Base-by-base conservation (phyloP, 30 jellyfish, hydroid and myxozoan species). In the Sanderia malayensis region DNA sequence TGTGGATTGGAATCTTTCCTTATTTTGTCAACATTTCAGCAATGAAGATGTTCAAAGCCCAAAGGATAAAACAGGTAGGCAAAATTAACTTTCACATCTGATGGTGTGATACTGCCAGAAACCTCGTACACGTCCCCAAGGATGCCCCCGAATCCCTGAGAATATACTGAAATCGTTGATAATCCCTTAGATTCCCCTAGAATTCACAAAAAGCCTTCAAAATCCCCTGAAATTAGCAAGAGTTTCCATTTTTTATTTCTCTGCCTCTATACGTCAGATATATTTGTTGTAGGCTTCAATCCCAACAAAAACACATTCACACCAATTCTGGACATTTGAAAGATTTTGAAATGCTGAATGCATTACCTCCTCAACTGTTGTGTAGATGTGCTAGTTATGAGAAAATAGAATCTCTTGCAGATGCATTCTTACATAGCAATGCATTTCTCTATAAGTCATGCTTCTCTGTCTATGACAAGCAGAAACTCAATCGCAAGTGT, bases 21-120 rank as follows among this genome's bases (percentile, higher is more conserved):
- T 37, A 6, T 4, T 37, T 37, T 37, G 52, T 37, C 52, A 37
- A 37, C 52, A 37, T 4, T 4, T 4, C 52, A 13, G 52, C 13
- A 37, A 37, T 6, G 52, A 37, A 37, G 52, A 37, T 37, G 52
- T 37, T 37, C 52, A 37, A 37, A 37, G 13, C 52, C 52, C 52
- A 37, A 37, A 37, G 52, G 52, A 37, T 37, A 37, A 37, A 37
- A 37, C 52, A 37, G 52, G 52, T 37, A 37, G 52, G 52, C 52
- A 37, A 37, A 37, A 37, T 37, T 37, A 37, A 13, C 52, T 37
- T 6, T 37, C n/a, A n/a, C n/a, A n/a, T n/a, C n/a, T n/a, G n/a
- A n/a, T n/a, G n/a, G n/a, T n/a, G n/a, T n/a, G n/a, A n/a, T n/a
- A n/a, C n/a, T n/a, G n/a, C n/a, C n/a, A n/a, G n/a, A n/a, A n/a